Conservation (phyloP, 2,888 invertebrate species). For the Phyllotreta striolata region DNA sequence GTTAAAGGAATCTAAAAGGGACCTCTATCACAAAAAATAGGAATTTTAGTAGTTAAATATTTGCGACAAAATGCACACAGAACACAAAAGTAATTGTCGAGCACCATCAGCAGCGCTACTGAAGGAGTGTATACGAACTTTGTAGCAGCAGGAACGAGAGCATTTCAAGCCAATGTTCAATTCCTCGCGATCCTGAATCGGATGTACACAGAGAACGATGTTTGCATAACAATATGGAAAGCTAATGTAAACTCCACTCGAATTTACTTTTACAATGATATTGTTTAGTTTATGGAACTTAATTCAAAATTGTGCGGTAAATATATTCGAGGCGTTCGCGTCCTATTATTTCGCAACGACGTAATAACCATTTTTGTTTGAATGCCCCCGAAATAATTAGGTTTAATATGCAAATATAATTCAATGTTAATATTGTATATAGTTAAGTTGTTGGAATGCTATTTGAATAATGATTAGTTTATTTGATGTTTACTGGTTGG, state of each 20-base stretch:
- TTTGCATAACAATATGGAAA: constrained; percentile 48
- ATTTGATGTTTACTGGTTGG: too few relatives aligned
- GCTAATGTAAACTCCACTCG: constrained; percentile 43
- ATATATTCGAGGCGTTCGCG: constrained; percentile 4
- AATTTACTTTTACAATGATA: constrained; percentile 47
- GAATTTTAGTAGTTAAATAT: too few relatives aligned
- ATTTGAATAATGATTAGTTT: too few relatives aligned
- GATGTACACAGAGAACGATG: constrained; percentile 33
- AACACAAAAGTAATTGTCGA: too few relatives aligned
- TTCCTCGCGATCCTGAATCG: constrained; percentile 22
- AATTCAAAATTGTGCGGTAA: constrained; percentile 37
- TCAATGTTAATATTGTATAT: too few relatives aligned
- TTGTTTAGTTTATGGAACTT: constrained; percentile 45
- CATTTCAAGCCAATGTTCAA: constrained; percentile 21
- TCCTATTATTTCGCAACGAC: neutral
- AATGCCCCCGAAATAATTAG: neutral
- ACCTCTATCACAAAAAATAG: too few relatives aligned
- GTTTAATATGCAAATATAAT: too few relatives aligned
- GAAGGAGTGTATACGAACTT: neutral
- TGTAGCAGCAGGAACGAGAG: constrained; percentile 15
- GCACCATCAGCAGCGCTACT: neutral
- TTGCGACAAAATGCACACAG: too few relatives aligned
- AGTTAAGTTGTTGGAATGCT: too few relatives aligned
- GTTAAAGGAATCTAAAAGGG: too few relatives aligned
- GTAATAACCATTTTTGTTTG: constrained; percentile 2